Percentiles rank a stretch among this genome's conserved stretches.
Evolutionary conservation across 2,113 vertebrate genomes (phyloP).

Genomic region (zebrafish (Danio rerio)): GRCz12tu NC_133189.1:45490501-45491000

Average conservation of each 20-base stretch:
- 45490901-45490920: background rate
- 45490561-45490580: constrained; percentile 28
- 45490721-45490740: no score
- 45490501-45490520: constrained; percentile 46
- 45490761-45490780: no score
- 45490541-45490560: constrained; percentile 26
- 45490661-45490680: background rate
- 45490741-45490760: no score
- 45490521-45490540: constrained; percentile 32
- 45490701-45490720: no score
- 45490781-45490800: no score
- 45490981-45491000: no score
- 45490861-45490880: no score
- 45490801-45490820: background rate
- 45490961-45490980: no score
- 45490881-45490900: background rate
- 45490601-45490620: background rate
- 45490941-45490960: no score
- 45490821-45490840: background rate
- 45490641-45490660: background rate
- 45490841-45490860: no score
- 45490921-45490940: background rate
- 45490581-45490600: background rate
- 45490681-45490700: no score
- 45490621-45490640: background rate